Evolutionary conservation across 2,113 vertebrate species (phyloP).

Genomic region (Dromiciops gliroides): DNA sequence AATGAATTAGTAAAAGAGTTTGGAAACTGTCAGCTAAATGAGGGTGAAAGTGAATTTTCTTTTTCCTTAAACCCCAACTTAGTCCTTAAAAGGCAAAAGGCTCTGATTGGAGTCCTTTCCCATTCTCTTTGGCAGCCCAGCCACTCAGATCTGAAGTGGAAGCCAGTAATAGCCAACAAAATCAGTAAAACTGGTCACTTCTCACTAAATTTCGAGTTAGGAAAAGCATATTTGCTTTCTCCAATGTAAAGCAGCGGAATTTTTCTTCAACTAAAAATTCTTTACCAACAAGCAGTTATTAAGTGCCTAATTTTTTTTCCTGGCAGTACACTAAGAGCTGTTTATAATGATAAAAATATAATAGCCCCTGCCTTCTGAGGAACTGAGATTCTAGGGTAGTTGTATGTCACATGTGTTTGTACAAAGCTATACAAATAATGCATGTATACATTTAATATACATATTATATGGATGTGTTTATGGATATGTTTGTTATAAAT

Average conservation of each 20-base stretch:
- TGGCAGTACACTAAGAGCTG: not conserved
- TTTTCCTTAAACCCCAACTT: not conserved
- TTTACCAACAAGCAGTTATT: not conserved
- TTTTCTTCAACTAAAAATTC: constrained; percentile 6
- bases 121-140: not conserved
- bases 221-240: not conserved
- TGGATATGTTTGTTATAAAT: not conserved
- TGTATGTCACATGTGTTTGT: not conserved
- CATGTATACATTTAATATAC: not conserved
- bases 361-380: not conserved
- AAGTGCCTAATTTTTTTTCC: not conserved
- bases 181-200: constrained; percentile 2
- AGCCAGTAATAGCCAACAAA: not conserved
- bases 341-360: not conserved
- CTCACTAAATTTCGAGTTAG: not conserved
- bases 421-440: not conserved
- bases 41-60: not conserved
- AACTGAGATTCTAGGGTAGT: not conserved
- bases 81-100: not conserved
- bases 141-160: not conserved
- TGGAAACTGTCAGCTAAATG: not conserved
- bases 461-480: not conserved
- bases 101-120: not conserved
- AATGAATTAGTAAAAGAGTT: not conserved
- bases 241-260: not conserved